Conservation (phyloP, 2,797 vertebrate genomes). For the Diglossa cyanea region DNA sequence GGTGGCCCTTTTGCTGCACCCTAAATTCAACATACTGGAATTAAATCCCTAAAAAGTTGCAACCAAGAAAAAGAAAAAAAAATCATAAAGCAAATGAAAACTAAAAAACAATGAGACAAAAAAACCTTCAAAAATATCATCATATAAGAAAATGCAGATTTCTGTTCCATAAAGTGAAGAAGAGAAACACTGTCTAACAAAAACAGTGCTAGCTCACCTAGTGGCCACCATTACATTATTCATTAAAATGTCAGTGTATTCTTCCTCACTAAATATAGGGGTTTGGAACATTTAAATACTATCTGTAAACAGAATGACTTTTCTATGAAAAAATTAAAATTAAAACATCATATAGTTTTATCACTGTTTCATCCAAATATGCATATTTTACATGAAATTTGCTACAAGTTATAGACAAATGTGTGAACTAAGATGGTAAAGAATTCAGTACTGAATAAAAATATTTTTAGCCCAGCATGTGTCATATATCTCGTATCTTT, state of each 20-base stretch:
- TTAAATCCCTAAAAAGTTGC: not conserved
- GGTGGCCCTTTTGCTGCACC: not conserved
- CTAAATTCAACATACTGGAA: not conserved
- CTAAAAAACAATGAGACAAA: not conserved
- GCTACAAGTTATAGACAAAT: not conserved
- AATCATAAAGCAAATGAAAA: not conserved
- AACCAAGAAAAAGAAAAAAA: not conserved
- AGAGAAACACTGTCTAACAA: not conserved
- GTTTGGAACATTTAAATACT: not conserved
- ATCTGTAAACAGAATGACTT: not conserved
- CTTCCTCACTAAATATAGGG: not conserved
- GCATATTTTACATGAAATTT: not conserved
- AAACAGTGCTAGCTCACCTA: not conserved
- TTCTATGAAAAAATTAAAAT: not conserved
- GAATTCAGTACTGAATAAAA: constrained; percentile 31
- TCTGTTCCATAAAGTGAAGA: not conserved
- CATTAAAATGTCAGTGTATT: not conserved
- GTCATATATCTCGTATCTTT: not conserved
- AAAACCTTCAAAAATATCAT: not conserved
- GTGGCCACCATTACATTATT: not conserved
- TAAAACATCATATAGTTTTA: not conserved
- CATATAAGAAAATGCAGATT: not conserved
- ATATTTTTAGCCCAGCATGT: constrained; percentile 45
- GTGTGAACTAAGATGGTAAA: constrained; percentile 7
- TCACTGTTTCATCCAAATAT: not conserved